Evolutionary conservation across 2,888 invertebrate genomes (phyloP).

Genomic region (Luperina nickerlii): DNA sequence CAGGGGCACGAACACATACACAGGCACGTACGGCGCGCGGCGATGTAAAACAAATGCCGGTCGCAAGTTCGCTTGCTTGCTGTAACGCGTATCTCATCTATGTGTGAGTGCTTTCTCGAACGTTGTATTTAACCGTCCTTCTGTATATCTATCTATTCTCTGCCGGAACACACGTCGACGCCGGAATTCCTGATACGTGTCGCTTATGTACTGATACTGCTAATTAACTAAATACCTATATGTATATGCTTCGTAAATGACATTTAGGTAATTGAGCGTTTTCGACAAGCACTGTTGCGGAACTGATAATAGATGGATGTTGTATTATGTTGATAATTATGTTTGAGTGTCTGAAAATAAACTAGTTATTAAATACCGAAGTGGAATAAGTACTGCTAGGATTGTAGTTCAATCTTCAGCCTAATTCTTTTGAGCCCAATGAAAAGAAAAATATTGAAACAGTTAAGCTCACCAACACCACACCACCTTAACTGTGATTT

Average conservation of each 20-base stretch:
- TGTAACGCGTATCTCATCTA: not conserved
- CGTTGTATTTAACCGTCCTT: not conserved
- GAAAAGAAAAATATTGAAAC: not conserved
- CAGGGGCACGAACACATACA: not conserved
- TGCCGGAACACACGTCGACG: conserved; percentile 73
- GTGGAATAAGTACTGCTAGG: not conserved
- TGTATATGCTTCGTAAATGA: conserved; percentile 48
- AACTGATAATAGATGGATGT: conserved; percentile 48
- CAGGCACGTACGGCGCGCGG: too few species aligned
- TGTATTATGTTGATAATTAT: conserved; percentile 22
- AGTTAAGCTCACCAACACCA: not conserved
- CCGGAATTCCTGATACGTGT: conserved; percentile 74
- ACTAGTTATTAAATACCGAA: not conserved
- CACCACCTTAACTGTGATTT: not conserved
- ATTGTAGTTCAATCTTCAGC: not conserved
- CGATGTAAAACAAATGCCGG: not conserved
- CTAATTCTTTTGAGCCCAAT: not conserved
- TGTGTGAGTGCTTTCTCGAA: not conserved
- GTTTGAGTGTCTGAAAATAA: not conserved
- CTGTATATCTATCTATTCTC: conserved; percentile 5
- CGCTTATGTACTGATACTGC: conserved; percentile 56
- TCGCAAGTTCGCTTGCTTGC: not conserved
- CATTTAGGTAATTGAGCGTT: conserved; percentile 62
- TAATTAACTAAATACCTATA: conserved; percentile 63
- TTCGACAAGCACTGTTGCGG: conserved; percentile 50